Conservation (phyloP, 1,140 invertebrate species). For the Portunus trituberculatus region DNA sequence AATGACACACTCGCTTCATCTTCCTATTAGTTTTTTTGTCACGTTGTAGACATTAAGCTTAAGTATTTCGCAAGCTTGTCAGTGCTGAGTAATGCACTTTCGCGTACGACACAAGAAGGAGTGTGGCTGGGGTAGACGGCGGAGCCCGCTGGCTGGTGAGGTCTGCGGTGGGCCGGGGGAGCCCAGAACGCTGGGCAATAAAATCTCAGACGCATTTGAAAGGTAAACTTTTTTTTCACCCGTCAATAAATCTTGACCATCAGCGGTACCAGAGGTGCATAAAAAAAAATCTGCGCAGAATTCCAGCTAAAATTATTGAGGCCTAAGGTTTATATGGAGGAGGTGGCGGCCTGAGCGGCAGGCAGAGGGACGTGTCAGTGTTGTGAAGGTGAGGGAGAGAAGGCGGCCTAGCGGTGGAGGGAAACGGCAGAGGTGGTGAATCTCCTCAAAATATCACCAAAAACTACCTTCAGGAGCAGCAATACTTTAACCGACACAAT, state of each 20-base stretch:
- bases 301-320: neutral
- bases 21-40: neutral
- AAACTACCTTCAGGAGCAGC: neutral
- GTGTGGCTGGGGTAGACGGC: neutral
- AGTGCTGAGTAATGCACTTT: neutral
- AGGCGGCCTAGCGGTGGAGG: neutral
- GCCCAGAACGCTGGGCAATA: neutral
- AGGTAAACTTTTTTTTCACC: conserved; percentile 11
- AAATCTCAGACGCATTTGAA: conserved; percentile 33
- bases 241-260: conserved; percentile 45
- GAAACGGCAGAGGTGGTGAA: neutral
- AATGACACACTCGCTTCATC: neutral
- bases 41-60: neutral
- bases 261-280: neutral
- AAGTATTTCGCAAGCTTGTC: neutral
- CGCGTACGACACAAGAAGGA: neutral
- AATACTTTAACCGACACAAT: neutral
- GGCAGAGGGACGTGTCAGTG: neutral
- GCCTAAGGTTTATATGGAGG: conserved; percentile 31
- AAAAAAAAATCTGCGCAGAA: conserved; percentile 41
- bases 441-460: neutral
- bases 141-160: neutral
- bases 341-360: neutral
- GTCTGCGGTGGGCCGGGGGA: neutral
- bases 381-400: neutral